Percentiles rank a stretch among this genome's conserved stretches.
Conservation (phyloP, 2,113 vertebrate genomes). For the Menura novaehollandiae region DNA sequence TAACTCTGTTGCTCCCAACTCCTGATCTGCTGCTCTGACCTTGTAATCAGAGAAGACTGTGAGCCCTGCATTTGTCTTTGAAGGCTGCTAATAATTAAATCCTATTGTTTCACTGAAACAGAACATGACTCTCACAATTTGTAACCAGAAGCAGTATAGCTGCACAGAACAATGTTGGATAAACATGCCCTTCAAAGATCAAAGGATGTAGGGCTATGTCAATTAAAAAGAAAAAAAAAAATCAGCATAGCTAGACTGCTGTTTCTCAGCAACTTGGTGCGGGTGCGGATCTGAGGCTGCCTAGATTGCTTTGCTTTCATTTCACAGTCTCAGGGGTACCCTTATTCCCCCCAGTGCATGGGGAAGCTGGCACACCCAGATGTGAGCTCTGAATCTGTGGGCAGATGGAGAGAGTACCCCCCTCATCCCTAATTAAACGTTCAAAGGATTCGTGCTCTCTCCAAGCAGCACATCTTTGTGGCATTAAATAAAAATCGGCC, state of each 20-base stretch:
- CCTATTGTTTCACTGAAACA: conserved; percentile 59
- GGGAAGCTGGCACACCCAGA: conserved; percentile 22
- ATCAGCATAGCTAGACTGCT: not conserved
- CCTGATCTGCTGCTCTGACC: conserved; percentile 17
- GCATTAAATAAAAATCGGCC: not conserved
- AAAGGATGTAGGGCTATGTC: conserved; percentile 38
- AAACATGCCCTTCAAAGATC: conserved; percentile 63
- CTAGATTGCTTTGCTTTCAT: conserved; percentile 24
- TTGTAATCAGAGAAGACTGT: conserved; percentile 24
- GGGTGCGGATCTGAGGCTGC: conserved; percentile 34
- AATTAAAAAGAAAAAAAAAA: conserved; percentile 6
- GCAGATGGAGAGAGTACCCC: not conserved
- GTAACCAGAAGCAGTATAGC: conserved; percentile 50
- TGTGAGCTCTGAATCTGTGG: not conserved
- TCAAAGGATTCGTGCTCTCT: conserved; percentile 8
- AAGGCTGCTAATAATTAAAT: conserved; percentile 63
- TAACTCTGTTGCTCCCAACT: not conserved
- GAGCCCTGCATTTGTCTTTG: conserved; percentile 32
- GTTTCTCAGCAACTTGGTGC: not conserved
- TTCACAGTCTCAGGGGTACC: not conserved
- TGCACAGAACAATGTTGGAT: conserved; percentile 53
- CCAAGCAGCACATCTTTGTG: not conserved
- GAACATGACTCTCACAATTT: conserved; percentile 53
- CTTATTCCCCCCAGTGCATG: not conserved
- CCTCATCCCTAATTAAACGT: not conserved